A percentile compares a stretch with the other conserved stretches of the same genome.
Evolutionary conservation across 2,113 vertebrate species (phyloP).

Genomic region (Porphyrio hochstetteri): DNA sequence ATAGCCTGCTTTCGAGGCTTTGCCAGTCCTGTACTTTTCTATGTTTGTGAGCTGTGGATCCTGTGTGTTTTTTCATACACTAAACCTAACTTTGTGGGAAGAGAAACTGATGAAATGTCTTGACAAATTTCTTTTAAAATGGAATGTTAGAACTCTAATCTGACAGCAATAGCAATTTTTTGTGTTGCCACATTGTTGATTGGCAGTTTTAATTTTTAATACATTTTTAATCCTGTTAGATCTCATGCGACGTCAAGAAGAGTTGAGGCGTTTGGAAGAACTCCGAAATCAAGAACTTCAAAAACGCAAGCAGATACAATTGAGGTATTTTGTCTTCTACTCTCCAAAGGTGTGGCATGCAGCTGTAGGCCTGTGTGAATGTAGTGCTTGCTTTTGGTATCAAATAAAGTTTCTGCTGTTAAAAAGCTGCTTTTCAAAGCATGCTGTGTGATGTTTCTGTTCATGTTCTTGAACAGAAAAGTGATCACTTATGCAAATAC

Average conservation of each 20-base stretch:
- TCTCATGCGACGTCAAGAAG: constrained; percentile 97
- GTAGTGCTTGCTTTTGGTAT: not conserved
- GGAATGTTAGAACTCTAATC: not conserved
- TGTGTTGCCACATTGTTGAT: not conserved
- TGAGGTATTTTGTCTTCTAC: constrained; percentile 81
- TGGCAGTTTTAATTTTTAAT: not conserved
- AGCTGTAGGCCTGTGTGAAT: not conserved
- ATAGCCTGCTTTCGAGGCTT: not conserved
- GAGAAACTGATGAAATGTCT: not conserved
- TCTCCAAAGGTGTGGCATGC: not conserved
- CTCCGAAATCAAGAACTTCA: constrained; percentile 96
- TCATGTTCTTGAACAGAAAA: not conserved
- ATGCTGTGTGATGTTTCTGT: not conserved
- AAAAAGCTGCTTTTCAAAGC: not conserved
- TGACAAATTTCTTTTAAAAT: not conserved
- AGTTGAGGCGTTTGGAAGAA: constrained; percentile 94
- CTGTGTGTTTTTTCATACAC: not conserved
- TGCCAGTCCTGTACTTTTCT: not conserved
- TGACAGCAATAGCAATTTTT: not conserved
- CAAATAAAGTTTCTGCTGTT: not conserved
- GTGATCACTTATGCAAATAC: not conserved
- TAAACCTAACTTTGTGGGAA: not conserved
- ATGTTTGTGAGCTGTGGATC: not conserved
- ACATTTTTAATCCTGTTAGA: constrained; percentile 73
- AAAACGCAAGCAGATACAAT: constrained; percentile 95